Conservation (phyloP, 2,888 invertebrate species). For the Acanthoscelides obtectus region DNA sequence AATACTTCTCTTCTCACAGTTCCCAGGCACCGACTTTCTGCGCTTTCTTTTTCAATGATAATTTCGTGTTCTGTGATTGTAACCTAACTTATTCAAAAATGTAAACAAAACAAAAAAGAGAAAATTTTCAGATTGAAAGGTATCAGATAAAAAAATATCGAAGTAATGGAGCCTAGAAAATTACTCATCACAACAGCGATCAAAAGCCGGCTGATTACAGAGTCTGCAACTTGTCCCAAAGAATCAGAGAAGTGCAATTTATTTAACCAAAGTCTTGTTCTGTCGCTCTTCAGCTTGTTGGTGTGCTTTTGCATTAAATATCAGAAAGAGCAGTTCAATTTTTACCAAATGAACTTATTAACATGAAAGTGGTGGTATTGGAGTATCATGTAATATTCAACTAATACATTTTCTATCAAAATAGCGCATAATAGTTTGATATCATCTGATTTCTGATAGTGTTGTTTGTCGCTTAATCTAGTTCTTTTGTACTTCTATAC, state of each 20-base stretch:
- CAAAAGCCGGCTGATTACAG: conserved; percentile 56
- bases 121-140: background rate
- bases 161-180: conserved; percentile 10
- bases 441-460: background rate
- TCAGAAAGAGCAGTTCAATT: background rate
- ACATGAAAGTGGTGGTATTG: background rate
- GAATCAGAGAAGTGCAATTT: no score
- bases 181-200: conserved; percentile 56
- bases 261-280: background rate
- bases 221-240: no score
- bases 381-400: background rate
- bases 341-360: background rate
- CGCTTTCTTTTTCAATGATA: no score
- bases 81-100: background rate
- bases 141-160: no score
- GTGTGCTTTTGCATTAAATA: background rate
- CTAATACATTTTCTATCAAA: no score
- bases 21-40: no score
- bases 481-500: background rate
- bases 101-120: background rate
- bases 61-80: no score
- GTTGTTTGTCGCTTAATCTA: no score
- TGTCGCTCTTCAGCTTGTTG: background rate
- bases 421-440: background rate
- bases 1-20: no score